A percentile compares a stretch with the other conserved stretches of the same genome.
Evolutionary conservation across 2,888 invertebrate genomes (phyloP).

Genomic region (Ectemnius continuus): DNA sequence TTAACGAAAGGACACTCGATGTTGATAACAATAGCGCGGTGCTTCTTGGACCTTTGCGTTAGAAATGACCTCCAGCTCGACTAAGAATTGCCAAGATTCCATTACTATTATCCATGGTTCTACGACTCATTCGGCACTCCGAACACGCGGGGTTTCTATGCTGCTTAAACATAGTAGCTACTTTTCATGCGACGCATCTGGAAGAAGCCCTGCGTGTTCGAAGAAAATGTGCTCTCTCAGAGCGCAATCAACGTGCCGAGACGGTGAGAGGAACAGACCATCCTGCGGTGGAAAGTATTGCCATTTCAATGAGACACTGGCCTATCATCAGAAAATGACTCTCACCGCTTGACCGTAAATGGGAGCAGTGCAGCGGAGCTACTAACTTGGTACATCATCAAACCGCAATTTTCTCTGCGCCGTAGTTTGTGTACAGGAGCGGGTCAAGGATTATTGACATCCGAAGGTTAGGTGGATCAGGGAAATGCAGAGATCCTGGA

Average conservation of each 20-base stretch:
- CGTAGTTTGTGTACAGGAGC: constrained; percentile 15
- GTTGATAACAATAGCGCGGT: too few species aligned
- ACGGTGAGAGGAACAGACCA: too few species aligned
- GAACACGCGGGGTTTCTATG: constrained; percentile 1
- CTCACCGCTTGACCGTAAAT: neutral
- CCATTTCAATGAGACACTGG: too few species aligned
- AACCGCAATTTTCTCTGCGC: neutral
- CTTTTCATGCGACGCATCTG: neutral
- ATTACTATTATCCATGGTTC: constrained; percentile 14
- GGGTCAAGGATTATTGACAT: constrained; percentile 34
- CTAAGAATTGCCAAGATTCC: too few species aligned
- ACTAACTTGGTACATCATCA: too few species aligned
- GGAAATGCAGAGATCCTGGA: constrained; percentile 4
- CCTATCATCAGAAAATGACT: constrained; percentile 23
- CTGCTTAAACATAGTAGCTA: neutral
- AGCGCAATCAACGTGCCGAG: too few species aligned
- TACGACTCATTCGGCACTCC: constrained; percentile 8
- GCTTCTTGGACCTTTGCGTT: too few species aligned
- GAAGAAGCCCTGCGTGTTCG: constrained; percentile 23
- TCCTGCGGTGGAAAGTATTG: too few species aligned
- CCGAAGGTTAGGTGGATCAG: constrained; percentile 16
- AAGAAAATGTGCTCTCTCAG: constrained; percentile 19
- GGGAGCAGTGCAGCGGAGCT: neutral
- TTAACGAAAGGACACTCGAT: too few species aligned
- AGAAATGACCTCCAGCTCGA: too few species aligned